A percentile compares a stretch with the other conserved stretches of the same genome.
phyloP scores from a whole-genome alignment of 2,797 vertebrate genomes.

The Clarias pachynema region DNA sequence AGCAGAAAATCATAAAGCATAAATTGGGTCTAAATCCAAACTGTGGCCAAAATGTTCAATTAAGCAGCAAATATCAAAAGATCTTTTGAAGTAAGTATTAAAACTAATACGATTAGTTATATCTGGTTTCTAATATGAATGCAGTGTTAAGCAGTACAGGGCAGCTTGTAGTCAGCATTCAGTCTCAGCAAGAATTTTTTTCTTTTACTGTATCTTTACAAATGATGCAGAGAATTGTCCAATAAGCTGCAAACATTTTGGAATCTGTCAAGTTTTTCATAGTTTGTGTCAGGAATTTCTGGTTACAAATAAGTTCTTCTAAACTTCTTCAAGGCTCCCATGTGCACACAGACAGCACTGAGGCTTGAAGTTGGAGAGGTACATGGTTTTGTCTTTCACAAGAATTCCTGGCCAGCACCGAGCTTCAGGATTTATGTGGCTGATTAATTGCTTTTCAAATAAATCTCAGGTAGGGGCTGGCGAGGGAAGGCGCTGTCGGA shows the following conservation, averaged over 20 bases:
- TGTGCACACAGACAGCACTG: conserved; percentile 23
- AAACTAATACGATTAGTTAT: background rate
- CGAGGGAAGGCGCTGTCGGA: background rate
- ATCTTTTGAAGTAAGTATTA: background rate
- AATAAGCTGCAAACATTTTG: background rate
- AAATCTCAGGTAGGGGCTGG: conserved; percentile 64
- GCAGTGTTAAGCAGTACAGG: background rate
- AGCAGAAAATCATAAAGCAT: background rate
- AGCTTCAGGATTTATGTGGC: conserved; percentile 66
- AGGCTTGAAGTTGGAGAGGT: conserved; percentile 50
- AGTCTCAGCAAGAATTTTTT: background rate
- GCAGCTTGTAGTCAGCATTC: too few species aligned
- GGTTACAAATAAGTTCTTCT: conserved; percentile 21
- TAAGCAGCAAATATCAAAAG: background rate
- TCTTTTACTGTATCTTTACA: background rate
- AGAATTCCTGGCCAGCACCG: conserved; percentile 66
- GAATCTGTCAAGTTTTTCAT: background rate
- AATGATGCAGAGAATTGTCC: background rate
- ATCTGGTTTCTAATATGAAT: background rate
- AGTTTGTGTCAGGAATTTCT: background rate
- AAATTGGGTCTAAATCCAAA: background rate
- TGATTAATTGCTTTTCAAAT: conserved; percentile 74
- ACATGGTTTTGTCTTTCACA: conserved; percentile 69
- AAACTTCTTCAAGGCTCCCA: conserved; percentile 41
- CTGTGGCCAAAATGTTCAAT: background rate